A percentile compares a stretch with the other conserved stretches of the same genome.
These are phyloP conservation scores for Neopelma chrysocephalum DNA, from an alignment of 2,797 vertebrate genomes.

Conservation along the genomic window DNA sequence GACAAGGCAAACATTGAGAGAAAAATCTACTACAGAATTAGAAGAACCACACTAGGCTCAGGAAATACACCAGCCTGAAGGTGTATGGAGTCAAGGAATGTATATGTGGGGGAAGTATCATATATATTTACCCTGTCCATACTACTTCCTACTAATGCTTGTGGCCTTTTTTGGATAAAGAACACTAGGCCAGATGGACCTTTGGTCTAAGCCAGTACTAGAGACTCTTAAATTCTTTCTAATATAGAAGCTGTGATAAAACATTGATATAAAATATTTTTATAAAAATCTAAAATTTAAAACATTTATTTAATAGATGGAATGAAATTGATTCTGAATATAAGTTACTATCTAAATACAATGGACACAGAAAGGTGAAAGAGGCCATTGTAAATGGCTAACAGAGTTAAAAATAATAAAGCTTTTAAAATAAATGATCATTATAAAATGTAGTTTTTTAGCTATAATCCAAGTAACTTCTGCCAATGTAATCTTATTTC, in stretches of 20 bases:
- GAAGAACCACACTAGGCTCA: background rate
- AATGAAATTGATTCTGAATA: background rate
- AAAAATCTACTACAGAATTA: background rate
- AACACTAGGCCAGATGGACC: background rate
- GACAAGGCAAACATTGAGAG: background rate
- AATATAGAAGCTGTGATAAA: background rate
- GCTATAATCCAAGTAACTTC: background rate
- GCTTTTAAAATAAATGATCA: background rate
- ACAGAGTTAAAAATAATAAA: slow-evolving; percentile 5
- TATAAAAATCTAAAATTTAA: background rate
- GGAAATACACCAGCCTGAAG: background rate
- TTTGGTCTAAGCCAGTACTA: background rate
- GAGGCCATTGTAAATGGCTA: background rate
- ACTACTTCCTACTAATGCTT: background rate
- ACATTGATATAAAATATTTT: background rate
- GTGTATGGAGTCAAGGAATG: background rate
- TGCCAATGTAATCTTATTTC: slow-evolving; percentile 33
- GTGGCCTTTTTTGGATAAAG: background rate
- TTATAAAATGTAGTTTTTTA: background rate
- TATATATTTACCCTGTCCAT: background rate
- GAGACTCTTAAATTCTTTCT: background rate
- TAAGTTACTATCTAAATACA: background rate
- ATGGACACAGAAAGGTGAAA: background rate
- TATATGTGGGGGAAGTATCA: background rate
- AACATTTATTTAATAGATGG: background rate